Conservation (phyloP, 2,888 invertebrate species). For the Lissonota sp. region DNA sequence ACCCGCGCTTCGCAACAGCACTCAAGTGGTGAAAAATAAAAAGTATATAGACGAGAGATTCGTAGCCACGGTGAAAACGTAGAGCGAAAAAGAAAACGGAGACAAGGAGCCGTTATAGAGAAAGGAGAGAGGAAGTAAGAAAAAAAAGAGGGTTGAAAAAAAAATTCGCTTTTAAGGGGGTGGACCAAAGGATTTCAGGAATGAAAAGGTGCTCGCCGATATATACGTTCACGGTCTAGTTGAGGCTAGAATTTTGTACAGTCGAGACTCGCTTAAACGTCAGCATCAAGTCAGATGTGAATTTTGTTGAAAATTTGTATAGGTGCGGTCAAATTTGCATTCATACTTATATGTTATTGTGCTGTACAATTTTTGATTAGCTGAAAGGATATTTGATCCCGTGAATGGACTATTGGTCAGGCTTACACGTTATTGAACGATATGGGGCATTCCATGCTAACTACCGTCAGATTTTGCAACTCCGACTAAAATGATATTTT, state of each 20-base stretch:
- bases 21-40: slow-evolving; percentile 42
- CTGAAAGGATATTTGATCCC: too few relatives aligned
- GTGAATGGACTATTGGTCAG: too few relatives aligned
- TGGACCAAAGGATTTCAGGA: slow-evolving; percentile 32
- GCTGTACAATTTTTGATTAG: too few relatives aligned
- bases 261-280: slow-evolving; percentile 9
- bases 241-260: slow-evolving; percentile 5
- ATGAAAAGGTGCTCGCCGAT: slow-evolving; percentile 34
- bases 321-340: too few relatives aligned
- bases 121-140: slow-evolving; percentile 22
- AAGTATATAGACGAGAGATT: neutral
- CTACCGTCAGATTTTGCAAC: too few relatives aligned
- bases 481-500: too few relatives aligned
- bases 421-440: too few relatives aligned
- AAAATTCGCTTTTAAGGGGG: neutral
- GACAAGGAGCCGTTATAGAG: neutral
- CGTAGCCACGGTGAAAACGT: slow-evolving; percentile 4
- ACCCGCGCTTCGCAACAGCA: slow-evolving; percentile 7
- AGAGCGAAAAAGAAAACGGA: neutral
- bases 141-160: slow-evolving; percentile 4
- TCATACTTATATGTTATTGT: too few relatives aligned
- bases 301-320: too few relatives aligned
- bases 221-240: slow-evolving; percentile 21
- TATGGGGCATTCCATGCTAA: too few relatives aligned
- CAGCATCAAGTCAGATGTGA: too few relatives aligned